phyloP scores from a whole-genome alignment of 2,113 vertebrate genomes.

The Eolophus roseicapilla region DNA sequence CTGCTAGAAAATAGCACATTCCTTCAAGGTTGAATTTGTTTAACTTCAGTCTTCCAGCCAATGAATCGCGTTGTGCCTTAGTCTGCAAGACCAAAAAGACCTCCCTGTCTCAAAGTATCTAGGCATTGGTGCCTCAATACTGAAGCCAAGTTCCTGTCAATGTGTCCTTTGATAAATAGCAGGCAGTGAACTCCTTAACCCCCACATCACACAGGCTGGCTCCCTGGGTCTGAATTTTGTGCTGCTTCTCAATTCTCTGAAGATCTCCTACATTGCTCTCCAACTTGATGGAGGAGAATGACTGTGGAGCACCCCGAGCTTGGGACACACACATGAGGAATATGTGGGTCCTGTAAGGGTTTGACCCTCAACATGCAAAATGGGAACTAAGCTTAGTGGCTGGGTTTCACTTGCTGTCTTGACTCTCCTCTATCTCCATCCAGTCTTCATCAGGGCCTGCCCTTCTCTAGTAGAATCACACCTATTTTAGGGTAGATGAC shows the following conservation, averaged over 20 bases:
- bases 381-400: neutral
- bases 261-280: neutral
- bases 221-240: neutral
- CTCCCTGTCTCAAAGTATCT: neutral
- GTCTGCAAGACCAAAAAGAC: neutral
- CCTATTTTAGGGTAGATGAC: neutral
- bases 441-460: neutral
- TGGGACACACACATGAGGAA: rapidly evolving
- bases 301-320: neutral
- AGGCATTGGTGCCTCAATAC: neutral
- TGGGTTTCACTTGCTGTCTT: neutral
- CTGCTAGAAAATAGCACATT: neutral
- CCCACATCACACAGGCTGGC: neutral
- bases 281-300: neutral
- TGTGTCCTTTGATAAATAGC: neutral
- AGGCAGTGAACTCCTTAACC: neutral
- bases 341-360: rapidly evolving
- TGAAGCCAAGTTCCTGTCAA: neutral
- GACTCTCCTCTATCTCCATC: neutral
- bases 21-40: neutral
- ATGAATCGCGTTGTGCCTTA: neutral
- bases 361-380: neutral
- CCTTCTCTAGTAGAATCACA: neutral
- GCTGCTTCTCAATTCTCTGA: neutral
- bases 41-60: neutral